These are phyloP conservation scores for Tethea ocularis DNA, from an alignment of 2,888 invertebrate genomes.

Conservation along the genomic window DNA sequence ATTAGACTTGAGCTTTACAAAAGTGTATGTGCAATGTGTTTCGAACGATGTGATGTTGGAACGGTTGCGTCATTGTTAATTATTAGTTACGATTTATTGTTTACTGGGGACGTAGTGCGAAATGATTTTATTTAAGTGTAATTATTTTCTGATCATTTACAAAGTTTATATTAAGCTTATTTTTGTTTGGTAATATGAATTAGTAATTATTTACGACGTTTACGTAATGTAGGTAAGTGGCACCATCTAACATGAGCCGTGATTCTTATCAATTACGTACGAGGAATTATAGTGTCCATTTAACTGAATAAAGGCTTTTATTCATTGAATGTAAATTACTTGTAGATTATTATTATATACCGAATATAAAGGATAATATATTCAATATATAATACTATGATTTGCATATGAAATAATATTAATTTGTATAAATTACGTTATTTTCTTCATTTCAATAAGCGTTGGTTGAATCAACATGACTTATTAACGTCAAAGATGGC, in stretches of 20 bases:
- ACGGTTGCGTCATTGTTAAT: constrained; percentile 59
- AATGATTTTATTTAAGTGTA: constrained; percentile 18
- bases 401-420: no score
- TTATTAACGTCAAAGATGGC: no score
- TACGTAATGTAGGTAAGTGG: neutral
- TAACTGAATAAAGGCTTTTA: neutral
- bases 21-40: constrained; percentile 73
- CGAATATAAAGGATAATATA: no score
- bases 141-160: constrained; percentile 32
- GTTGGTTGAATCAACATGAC: no score
- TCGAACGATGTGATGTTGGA: constrained; percentile 50
- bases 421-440: no score
- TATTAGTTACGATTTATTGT: constrained; percentile 50
- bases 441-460: no score
- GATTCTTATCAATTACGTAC: neutral
- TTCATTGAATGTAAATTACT: neutral
- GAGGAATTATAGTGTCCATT: neutral
- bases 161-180: constrained; percentile 22
- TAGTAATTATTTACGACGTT: neutral
- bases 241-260: neutral
- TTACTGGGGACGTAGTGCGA: constrained; percentile 24
- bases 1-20: constrained; percentile 78
- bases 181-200: constrained; percentile 18
- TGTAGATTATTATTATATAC: no score
- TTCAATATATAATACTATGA: no score